Conservation (phyloP, 2,797 vertebrate species). For the Ctenopoma multispine region DNA sequence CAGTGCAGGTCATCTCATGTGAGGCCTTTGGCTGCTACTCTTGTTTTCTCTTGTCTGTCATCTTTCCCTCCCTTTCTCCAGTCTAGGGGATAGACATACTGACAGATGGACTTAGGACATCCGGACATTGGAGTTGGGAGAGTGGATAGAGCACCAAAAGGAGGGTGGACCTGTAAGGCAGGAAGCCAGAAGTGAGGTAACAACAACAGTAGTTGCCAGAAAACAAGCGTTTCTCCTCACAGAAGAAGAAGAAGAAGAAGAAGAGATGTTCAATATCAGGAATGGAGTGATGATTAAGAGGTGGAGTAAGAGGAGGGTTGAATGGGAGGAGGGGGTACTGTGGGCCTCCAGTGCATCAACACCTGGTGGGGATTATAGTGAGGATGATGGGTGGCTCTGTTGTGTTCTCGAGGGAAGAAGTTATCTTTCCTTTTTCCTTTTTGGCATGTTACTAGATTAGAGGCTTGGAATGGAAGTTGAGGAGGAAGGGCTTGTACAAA, state of each 20-base stretch:
- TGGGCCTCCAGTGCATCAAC: slow-evolving; percentile 48
- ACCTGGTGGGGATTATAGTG: slow-evolving; percentile 79
- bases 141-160: slow-evolving; percentile 15
- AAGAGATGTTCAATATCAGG: slow-evolving; percentile 27
- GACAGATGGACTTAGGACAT: slow-evolving; percentile 76
- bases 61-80: slow-evolving; percentile 38
- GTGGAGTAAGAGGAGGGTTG: neutral
- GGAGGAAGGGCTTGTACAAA: slow-evolving; percentile 20
- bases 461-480: slow-evolving; percentile 37
- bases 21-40: slow-evolving; percentile 50
- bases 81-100: slow-evolving; percentile 46
- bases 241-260: slow-evolving; percentile 4
- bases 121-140: slow-evolving; percentile 52
- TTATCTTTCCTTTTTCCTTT: too few species aligned
- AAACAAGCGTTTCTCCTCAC: slow-evolving; percentile 35
- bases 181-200: slow-evolving; percentile 36
- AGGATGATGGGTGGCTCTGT: slow-evolving; percentile 27
- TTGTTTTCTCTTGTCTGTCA: slow-evolving; percentile 55
- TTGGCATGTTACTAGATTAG: slow-evolving; percentile 64
- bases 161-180: slow-evolving; percentile 35
- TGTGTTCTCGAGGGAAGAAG: slow-evolving; percentile 47
- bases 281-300: slow-evolving; percentile 21
- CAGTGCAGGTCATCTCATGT: slow-evolving; percentile 25
- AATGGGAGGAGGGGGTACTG: neutral
- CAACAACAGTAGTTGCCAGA: slow-evolving; percentile 56